phyloP scores from a whole-genome alignment of 1,140 invertebrate species.

The Hermatobates lingyangjiaoensis region DNA sequence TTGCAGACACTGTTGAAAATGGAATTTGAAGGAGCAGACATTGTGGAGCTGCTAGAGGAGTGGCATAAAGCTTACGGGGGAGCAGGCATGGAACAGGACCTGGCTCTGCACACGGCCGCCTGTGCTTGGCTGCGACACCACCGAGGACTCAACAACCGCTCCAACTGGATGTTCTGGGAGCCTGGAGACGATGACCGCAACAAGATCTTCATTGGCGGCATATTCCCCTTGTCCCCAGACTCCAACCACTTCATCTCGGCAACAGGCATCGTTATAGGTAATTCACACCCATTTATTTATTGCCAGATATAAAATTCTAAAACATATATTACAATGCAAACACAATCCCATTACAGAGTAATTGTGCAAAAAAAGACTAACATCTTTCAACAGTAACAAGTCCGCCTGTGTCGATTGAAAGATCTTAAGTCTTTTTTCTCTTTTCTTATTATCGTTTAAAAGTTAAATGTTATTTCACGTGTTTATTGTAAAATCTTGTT shows the following conservation, averaged over 20 bases:
- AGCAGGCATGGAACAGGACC: conserved; percentile 21
- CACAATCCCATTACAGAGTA: too few relatives aligned
- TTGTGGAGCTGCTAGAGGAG: conserved; percentile 30
- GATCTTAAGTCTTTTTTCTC: too few relatives aligned
- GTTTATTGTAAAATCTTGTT: too few relatives aligned
- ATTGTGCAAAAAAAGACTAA: too few relatives aligned
- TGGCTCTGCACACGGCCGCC: conserved; percentile 26
- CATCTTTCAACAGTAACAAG: too few relatives aligned
- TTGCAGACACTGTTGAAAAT: conserved; percentile 33
- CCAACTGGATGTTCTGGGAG: conserved; percentile 32
- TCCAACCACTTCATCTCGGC: conserved; percentile 30
- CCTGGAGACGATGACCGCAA: conserved; percentile 29
- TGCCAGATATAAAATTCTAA: not conserved
- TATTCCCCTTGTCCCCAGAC: conserved; percentile 46
- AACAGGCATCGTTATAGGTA: conserved; percentile 36
- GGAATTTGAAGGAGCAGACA: conserved; percentile 31
- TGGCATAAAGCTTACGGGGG: conserved; percentile 19
- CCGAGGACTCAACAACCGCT: conserved; percentile 18
- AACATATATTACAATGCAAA: too few relatives aligned
- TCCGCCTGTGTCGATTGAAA: too few relatives aligned
- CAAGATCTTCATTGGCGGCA: conserved; percentile 44
- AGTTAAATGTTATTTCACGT: too few relatives aligned
- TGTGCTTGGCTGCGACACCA: conserved; percentile 46
- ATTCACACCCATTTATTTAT: not conserved
- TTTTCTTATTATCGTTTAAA: too few relatives aligned